Evolutionary conservation across 2,113 vertebrate genomes (phyloP), one percentile per base, ranked within the genome.

Genomic region (Cynocephalus volans): DNA sequence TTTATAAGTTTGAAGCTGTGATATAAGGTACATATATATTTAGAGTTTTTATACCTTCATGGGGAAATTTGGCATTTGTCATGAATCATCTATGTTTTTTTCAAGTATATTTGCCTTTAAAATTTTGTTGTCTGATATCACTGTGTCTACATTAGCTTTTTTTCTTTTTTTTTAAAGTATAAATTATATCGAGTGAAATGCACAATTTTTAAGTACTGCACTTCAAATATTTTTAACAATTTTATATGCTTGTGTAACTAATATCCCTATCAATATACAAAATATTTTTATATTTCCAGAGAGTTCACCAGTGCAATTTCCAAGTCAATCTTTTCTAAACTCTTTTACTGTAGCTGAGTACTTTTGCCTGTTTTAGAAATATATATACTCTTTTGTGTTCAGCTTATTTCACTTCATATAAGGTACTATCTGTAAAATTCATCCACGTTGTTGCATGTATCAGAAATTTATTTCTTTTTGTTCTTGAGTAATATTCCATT

Each of bases 101-200:
- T 73, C n/a, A 88, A 75, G 6, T 82, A 52, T 93, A 58, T 77
- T 77, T 96, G 8, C 21, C 26, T 86, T 95, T 92, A 92, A 96
- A 41, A 11, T 69, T 64, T 87, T 15, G 11, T 70, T 92, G 14
- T 64, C 33, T 96, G 28, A 87, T 72, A 87, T 82, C 79, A 69
- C 4, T 73, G 4, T 89, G n/a, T 33, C 50, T 87, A 14, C 5
- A 56, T 58, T 17, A 90, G 54, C 11, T 33, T 94, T 87, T 72
- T 81, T 8, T 5, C 1, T 90, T 4, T 90, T 72, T 19, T 86
- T 90, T 75, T 62, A 52, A 96, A 60, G 31, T 95, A 70, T 64
- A 93, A 93, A 77, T 97, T 26, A 70, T 52, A 58, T 6, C 36
- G 21, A 62, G 58, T 80, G 26, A 75, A 64, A 72, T 82, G n/a